Conservation (phyloP, 2,797 vertebrate species). For the Enoplosus armatus region DNA sequence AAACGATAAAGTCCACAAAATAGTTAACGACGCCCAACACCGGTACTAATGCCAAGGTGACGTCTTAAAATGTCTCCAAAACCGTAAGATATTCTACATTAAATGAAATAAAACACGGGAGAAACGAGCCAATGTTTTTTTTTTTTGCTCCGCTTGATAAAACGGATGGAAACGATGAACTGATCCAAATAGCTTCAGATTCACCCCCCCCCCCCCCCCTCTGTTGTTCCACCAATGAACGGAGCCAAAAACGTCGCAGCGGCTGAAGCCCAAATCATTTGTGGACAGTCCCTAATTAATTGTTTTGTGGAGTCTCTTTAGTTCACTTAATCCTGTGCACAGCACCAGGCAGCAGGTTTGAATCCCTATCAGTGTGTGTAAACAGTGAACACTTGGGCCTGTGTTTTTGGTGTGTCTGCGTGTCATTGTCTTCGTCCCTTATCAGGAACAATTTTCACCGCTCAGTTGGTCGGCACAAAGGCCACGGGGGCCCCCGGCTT, state of each 20-base stretch:
- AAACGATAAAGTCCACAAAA: background rate
- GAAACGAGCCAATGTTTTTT: background rate
- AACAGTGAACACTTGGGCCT: conserved; percentile 8
- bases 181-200: too few species aligned
- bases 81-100: background rate
- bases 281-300: background rate
- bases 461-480: conserved; percentile 55
- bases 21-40: background rate
- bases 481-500: conserved; percentile 31
- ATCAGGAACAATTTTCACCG: conserved; percentile 45
- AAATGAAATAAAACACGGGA: background rate
- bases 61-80: background rate
- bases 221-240: too few species aligned
- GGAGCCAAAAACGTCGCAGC: too few species aligned
- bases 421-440: conserved; percentile 40
- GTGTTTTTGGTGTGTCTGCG: conserved; percentile 12
- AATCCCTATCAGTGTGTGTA: conserved; percentile 34
- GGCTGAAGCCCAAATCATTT: too few species aligned
- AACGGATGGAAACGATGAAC: background rate
- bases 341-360: conserved; percentile 21
- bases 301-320: background rate
- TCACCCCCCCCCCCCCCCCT: too few species aligned
- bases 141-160: too few species aligned
- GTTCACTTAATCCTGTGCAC: background rate
- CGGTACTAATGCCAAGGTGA: background rate